Evolutionary conservation across 2,113 vertebrate genomes (phyloP).

Genomic region (Oreochromis aureus): DNA sequence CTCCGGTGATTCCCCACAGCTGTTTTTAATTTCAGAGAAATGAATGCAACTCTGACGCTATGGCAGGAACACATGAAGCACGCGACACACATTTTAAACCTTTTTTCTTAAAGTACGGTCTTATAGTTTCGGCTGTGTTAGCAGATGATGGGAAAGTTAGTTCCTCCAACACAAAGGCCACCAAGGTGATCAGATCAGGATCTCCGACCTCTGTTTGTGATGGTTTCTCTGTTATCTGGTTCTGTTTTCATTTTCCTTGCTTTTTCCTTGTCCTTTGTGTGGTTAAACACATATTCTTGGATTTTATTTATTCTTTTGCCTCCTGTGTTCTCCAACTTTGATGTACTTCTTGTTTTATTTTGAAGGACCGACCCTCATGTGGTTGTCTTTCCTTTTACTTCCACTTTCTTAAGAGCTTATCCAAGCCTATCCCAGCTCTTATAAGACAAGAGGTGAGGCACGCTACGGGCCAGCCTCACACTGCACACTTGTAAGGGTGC

Average conservation of each 20-base stretch:
- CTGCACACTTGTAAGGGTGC: not conserved
- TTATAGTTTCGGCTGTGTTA: not conserved
- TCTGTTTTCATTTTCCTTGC: not conserved
- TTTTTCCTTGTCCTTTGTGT: not conserved
- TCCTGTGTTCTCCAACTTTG: not conserved
- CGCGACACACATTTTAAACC: not conserved
- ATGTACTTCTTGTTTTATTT: not conserved
- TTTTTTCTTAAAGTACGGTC: not conserved
- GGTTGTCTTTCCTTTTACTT: not conserved
- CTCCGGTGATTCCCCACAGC: not conserved
- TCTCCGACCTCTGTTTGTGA: not conserved
- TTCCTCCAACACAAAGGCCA: not conserved
- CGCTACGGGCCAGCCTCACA: not conserved
- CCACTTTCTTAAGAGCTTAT: not conserved
- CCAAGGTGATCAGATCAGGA: not conserved
- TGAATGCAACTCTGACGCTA: not conserved
- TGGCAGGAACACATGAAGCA: not conserved
- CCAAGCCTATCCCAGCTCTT: not conserved
- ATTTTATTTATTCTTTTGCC: not conserved
- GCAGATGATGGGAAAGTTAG: not conserved
- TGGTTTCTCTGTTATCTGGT: not conserved
- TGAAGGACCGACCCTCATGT: not conserved
- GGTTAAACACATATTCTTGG: not conserved
- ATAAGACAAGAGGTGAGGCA: not conserved
- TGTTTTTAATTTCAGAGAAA: not conserved